Conservation (phyloP, 2,797 vertebrate species). For the Spinus olivaceus region DNA sequence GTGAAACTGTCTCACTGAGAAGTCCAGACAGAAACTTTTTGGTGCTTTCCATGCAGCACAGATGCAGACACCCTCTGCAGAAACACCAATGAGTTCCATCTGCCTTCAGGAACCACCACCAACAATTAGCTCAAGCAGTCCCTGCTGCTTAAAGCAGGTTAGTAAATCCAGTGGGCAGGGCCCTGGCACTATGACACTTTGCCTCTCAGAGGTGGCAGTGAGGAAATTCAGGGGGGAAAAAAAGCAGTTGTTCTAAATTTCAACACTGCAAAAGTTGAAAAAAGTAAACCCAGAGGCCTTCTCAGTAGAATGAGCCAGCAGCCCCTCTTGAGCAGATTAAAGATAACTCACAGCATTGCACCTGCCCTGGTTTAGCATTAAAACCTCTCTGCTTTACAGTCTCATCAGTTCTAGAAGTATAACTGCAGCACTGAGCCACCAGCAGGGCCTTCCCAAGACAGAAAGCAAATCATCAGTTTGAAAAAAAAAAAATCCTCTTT, state of each 20-base stretch:
- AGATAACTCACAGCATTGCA: neutral
- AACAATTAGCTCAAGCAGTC: neutral
- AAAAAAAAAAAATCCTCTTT: neutral
- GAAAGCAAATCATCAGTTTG: neutral
- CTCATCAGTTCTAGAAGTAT: accelerated
- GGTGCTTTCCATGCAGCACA: neutral
- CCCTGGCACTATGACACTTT: neutral
- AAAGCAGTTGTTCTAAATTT: neutral
- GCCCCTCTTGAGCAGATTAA: neutral
- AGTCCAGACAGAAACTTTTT: neutral
- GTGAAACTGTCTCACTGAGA: neutral
- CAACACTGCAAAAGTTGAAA: neutral
- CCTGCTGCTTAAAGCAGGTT: neutral
- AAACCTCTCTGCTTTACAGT: neutral
- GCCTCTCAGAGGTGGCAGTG: neutral
- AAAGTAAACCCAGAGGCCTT: neutral
- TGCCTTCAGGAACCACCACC: neutral
- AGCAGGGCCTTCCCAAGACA: neutral
- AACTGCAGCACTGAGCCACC: neutral
- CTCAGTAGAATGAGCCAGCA: neutral
- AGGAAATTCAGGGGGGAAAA: neutral
- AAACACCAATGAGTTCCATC: neutral
- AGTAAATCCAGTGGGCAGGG: neutral
- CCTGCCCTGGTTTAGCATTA: neutral
- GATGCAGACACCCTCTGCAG: neutral